Conservation (phyloP, 2,888 invertebrate species). For the Seladonia tumulorum region DNA sequence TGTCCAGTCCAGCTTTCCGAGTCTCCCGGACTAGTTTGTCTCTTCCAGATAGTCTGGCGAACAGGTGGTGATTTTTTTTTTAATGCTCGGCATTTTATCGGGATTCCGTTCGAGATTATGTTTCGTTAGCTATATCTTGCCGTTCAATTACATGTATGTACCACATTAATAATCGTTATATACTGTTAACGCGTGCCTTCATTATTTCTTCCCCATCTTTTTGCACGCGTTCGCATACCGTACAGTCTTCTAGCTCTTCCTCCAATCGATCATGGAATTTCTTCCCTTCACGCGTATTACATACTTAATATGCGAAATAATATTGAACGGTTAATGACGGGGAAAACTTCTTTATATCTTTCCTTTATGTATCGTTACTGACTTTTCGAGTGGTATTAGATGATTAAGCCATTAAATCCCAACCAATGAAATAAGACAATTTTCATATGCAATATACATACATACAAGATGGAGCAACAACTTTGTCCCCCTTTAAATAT, state of each 20-base stretch:
- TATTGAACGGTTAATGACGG: too few species aligned
- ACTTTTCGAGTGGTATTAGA: too few species aligned
- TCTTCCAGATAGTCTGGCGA: slow-evolving; percentile 12
- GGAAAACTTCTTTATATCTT: too few species aligned
- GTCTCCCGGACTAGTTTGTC: slow-evolving; percentile 41
- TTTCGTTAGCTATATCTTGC: background rate
- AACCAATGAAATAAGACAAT: too few species aligned
- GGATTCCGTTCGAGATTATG: background rate
- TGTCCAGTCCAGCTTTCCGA: slow-evolving; percentile 43
- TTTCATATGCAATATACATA: too few species aligned
- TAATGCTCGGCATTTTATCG: background rate
- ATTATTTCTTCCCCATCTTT: background rate
- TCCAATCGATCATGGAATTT: background rate
- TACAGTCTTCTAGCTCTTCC: background rate
- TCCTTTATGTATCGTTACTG: too few species aligned
- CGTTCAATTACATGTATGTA: background rate
- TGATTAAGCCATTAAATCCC: too few species aligned
- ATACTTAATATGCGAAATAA: too few species aligned
- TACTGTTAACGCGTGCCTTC: background rate
- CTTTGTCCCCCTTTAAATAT: too few species aligned
- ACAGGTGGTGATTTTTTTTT: slow-evolving; percentile 39
- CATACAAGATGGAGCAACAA: too few species aligned
- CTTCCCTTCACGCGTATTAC: background rate
- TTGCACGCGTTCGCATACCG: background rate
- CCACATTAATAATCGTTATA: background rate